Base-by-base conservation (phyloP, 2,888 invertebrate genomes). In the Amaurobius ferox region DNA sequence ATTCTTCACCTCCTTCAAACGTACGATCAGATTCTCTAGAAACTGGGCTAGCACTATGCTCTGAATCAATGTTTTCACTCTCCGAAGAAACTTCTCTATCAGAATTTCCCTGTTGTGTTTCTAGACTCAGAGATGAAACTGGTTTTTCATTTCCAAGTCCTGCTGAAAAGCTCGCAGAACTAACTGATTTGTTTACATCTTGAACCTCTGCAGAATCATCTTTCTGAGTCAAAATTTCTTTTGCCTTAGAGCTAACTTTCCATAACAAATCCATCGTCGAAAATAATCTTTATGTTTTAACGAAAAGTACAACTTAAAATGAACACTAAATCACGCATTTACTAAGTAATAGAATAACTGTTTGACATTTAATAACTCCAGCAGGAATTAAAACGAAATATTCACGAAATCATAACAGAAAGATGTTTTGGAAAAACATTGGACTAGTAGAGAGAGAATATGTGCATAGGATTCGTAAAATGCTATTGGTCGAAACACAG, bases 171-270 rank as follows among this genome's bases (percentile, higher is more conserved):
- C 61, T 68, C 6, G n/a, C 9, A 19, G 79, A 61, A 9, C 39
- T 26, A 23, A 76, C 86, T 0, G 30, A 40, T 76, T 74, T 76
- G 16, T 23, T 39, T 55, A 70, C 86, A n/a, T 61, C 79, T 40
- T 11, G 61, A 19, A n/a, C 39, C 71, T 66, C 79, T 35, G 79
- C 6, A 55, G 44, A 28, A 1, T 79, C 79, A n/a, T 79, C 86
- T 80, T 79, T 79, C n/a, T 86, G 86, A 16, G 74, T 48, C 23
- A 86, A 66, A 64, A 86, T 79, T 71, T 79, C 79, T 79, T 86
- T 86, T 16, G 86, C 86, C 32, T 71, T 86, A 6, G 86, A 79
- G 29, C 86, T 79, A 26, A 86, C 86, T 86, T 86, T 86, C 86
- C 86, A 86, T 9, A 86, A 61, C 26, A 79, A 71, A 80, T 86